Evolutionary conservation across 2,888 invertebrate species (phyloP).

Genomic region (Perizoma flavofasciatum): DNA sequence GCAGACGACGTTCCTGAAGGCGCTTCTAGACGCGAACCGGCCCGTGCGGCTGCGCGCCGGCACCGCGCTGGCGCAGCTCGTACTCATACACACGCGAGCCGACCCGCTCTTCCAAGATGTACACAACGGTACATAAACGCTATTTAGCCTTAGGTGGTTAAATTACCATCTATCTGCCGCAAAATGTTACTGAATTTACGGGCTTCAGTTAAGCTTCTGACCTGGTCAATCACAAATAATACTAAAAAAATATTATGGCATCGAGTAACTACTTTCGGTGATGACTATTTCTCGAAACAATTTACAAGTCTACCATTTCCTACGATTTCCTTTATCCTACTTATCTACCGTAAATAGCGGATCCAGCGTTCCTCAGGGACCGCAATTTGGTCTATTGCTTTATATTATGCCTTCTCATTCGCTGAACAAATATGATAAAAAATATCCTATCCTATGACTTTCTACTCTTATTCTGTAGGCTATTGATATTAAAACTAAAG

Average conservation of each 20-base stretch:
- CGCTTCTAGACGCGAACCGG: constrained; percentile 94
- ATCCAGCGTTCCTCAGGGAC: constrained; percentile 2
- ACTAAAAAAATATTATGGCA: too few species aligned
- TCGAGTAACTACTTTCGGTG: too few species aligned
- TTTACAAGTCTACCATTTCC: too few species aligned
- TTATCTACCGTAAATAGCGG: too few species aligned
- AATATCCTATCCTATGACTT: not conserved
- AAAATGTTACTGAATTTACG: not conserved
- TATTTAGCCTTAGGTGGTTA: too few species aligned
- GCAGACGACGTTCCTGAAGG: constrained; percentile 98
- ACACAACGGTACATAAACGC: constrained; percentile 83
- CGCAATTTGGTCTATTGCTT: not conserved
- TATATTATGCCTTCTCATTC: not conserved
- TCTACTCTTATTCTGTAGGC: too few species aligned
- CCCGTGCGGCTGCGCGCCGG: constrained; percentile 95
- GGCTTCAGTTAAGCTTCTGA: not conserved
- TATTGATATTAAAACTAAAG: too few species aligned
- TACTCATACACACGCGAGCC: constrained; percentile 95
- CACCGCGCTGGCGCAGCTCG: constrained; percentile 92
- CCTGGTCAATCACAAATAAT: not conserved
- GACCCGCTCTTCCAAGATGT: constrained; percentile 98
- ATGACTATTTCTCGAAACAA: too few species aligned
- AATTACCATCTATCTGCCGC: too few species aligned
- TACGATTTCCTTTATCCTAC: too few species aligned
- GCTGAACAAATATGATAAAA: too few species aligned